phyloP scores from a whole-genome alignment of 2,888 invertebrate species.

The Lasioglossum oenotherae region DNA sequence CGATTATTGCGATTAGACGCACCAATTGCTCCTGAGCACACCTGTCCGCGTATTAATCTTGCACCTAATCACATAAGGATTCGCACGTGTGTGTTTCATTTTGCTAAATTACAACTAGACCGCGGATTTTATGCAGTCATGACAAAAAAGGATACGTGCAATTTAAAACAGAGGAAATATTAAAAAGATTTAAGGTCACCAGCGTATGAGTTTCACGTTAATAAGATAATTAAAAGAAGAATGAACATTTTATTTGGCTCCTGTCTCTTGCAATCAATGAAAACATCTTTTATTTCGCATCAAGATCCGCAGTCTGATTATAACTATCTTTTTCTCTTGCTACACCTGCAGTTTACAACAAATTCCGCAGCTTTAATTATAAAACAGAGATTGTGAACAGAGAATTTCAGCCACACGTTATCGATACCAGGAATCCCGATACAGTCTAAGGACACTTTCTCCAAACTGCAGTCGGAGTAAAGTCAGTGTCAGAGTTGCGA shows the following conservation, averaged over 20 bases:
- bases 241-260: no score
- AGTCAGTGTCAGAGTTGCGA: slow-evolving; percentile 49
- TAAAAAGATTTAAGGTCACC: no score
- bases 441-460: slow-evolving; percentile 26
- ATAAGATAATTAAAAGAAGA: no score
- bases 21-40: slow-evolving; percentile 38
- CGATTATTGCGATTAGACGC: slow-evolving; percentile 16
- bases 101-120: neutral
- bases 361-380: neutral
- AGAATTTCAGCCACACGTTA: neutral
- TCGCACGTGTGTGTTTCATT: neutral
- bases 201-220: no score
- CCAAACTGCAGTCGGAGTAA: slow-evolving; percentile 43
- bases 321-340: neutral
- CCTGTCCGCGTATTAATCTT: slow-evolving; percentile 44
- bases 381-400: neutral
- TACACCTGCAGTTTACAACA: neutral
- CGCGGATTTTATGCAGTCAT: no score
- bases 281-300: no score
- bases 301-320: no score
- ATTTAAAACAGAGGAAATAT: no score
- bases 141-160: no score
- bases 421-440: neutral
- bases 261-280: no score
- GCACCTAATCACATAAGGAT: slow-evolving; percentile 28